Evolutionary conservation across 2,797 vertebrate genomes (phyloP).

Genomic region (Ctenopoma multispine): DNA sequence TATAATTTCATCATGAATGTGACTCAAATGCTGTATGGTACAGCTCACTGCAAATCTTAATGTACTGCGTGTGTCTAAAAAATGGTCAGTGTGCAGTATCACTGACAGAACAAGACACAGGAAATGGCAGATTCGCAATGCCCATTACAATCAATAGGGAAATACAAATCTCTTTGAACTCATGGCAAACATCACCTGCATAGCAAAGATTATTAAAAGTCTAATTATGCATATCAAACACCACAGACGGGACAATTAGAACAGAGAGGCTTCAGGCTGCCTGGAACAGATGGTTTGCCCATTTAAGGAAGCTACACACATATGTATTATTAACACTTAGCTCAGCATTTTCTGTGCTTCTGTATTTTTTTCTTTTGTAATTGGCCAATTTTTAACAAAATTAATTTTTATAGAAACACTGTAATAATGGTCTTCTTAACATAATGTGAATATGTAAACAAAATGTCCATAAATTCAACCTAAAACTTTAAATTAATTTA

Average conservation of each 20-base stretch:
- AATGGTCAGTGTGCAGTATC: background rate
- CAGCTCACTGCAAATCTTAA: background rate
- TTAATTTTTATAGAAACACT: conserved; percentile 22
- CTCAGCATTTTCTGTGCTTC: conserved; percentile 41
- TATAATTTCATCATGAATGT: background rate
- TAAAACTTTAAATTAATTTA: too few relatives aligned
- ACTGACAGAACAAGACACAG: conserved; percentile 1
- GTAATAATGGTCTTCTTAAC: too few relatives aligned
- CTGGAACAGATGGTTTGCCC: conserved; percentile 76
- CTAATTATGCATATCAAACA: conserved; percentile 84
- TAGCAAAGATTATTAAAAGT: conserved; percentile 83
- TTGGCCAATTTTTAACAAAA: conserved; percentile 5
- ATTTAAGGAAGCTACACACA: conserved; percentile 67
- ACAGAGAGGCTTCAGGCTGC: conserved; percentile 67
- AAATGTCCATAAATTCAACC: too few relatives aligned
- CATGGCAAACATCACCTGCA: conserved; percentile 77
- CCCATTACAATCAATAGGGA: conserved; percentile 28
- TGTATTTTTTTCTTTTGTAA: conserved; percentile 18
- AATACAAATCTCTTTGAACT: conserved; percentile 56
- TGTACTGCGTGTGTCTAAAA: background rate
- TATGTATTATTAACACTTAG: conserved; percentile 60
- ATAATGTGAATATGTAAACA: too few relatives aligned
- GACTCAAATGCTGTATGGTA: background rate
- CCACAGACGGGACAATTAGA: conserved; percentile 80
- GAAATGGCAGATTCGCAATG: conserved; percentile 31